Percentiles rank a stretch among this genome's conserved stretches.
These are phyloP conservation scores for Eupsilia transversa DNA, from an alignment of 2,888 invertebrate species.

Conservation along the genomic window DNA sequence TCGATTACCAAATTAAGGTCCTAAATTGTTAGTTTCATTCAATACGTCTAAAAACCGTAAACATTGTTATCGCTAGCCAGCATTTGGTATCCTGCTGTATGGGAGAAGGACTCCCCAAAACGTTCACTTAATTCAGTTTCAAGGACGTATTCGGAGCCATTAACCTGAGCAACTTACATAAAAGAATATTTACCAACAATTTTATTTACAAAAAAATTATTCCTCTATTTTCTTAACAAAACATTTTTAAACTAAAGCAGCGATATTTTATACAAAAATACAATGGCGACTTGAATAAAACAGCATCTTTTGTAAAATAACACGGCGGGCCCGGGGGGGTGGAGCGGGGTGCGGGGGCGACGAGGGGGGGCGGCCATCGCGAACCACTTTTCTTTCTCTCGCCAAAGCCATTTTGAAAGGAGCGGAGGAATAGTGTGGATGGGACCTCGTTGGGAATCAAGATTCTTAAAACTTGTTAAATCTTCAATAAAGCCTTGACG, in stretches of 20 bases:
- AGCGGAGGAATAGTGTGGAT: slow-evolving; percentile 71
- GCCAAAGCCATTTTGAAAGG: slow-evolving; percentile 77
- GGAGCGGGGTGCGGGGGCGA: slow-evolving; percentile 46
- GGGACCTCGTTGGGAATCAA: slow-evolving; percentile 28
- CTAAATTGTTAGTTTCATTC: background rate
- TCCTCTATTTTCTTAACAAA: slow-evolving; percentile 37
- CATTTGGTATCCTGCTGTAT: background rate
- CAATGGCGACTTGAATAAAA: slow-evolving; percentile 84
- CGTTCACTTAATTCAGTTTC: background rate
- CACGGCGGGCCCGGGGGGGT: slow-evolving; percentile 63
- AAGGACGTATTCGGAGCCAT: background rate
- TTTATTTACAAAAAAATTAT: slow-evolving; percentile 4
- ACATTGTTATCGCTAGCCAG: background rate
- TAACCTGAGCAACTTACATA: too few species aligned
- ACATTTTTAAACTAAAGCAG: slow-evolving; percentile 56
- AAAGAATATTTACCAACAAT: slow-evolving; percentile 1
- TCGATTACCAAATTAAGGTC: background rate
- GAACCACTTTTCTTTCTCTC: slow-evolving; percentile 86
- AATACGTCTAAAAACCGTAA: background rate
- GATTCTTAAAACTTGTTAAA: too few species aligned
- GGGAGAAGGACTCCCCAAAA: background rate
- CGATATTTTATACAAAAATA: slow-evolving; percentile 76
- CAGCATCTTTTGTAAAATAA: slow-evolving; percentile 82
- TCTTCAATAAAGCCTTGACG: background rate
- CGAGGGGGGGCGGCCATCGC: slow-evolving; percentile 72